Evolutionary conservation across 1,140 invertebrate genomes (phyloP).

Genomic region (Bombus confusus): DNA sequence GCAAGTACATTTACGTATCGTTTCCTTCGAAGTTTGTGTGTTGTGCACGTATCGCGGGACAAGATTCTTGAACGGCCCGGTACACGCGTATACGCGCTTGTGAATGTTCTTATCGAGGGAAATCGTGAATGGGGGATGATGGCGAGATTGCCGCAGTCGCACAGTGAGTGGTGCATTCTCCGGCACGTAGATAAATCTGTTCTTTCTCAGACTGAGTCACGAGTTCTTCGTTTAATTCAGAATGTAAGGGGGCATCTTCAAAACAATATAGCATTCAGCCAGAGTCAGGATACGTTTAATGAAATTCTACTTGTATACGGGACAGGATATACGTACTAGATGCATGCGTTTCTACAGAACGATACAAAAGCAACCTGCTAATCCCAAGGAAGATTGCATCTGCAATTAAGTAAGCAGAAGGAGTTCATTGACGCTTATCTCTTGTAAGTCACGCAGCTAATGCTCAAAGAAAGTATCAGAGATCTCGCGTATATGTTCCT

Average conservation of each 20-base stretch:
- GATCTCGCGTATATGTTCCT: background rate
- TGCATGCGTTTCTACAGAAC: background rate
- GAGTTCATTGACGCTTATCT: background rate
- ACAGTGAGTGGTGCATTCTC: constrained; percentile 41
- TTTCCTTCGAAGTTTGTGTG: background rate
- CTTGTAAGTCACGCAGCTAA: background rate
- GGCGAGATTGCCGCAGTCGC: constrained; percentile 36
- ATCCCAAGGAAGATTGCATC: background rate
- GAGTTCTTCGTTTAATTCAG: constrained; percentile 32
- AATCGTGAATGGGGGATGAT: constrained; percentile 49
- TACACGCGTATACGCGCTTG: background rate
- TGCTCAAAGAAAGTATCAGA: background rate
- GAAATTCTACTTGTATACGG: constrained; percentile 10
- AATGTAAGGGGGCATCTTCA: background rate
- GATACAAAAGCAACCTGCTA: background rate
- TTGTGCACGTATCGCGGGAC: background rate
- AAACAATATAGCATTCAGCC: constrained; percentile 44
- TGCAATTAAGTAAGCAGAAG: background rate
- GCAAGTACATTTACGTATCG: background rate
- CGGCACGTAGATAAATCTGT: constrained; percentile 39
- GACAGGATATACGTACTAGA: constrained; percentile 22
- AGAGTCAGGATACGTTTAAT: constrained; percentile 39
- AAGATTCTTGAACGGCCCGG: background rate
- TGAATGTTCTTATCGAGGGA: constrained; percentile 40
- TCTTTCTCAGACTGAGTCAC: constrained; percentile 45